These are phyloP conservation scores for Eurytoma adleriae DNA, from an alignment of 2,888 invertebrate genomes.

Conservation along the genomic window DNA sequence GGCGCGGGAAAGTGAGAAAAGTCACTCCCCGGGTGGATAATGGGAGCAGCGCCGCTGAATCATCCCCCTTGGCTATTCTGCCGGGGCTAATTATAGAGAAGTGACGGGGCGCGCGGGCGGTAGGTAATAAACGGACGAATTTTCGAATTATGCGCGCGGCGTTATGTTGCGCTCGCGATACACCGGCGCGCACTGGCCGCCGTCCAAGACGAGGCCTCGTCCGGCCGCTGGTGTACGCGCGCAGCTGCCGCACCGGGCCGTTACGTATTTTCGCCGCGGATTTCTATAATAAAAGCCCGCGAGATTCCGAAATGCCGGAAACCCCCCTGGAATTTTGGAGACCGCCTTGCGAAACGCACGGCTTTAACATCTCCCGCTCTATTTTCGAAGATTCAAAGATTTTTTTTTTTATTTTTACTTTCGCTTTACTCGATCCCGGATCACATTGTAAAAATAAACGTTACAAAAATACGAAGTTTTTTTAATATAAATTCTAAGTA, in stretches of 20 bases:
- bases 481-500: too few species aligned
- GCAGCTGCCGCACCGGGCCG: background rate
- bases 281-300: background rate
- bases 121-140: slow-evolving; percentile 60
- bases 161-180: slow-evolving; percentile 58
- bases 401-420: too few species aligned
- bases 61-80: slow-evolving; percentile 20
- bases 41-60: slow-evolving; percentile 16
- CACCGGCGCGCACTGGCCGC: slow-evolving; percentile 64
- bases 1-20: too few species aligned
- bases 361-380: too few species aligned
- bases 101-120: slow-evolving; percentile 58
- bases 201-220: slow-evolving; percentile 63
- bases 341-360: too few species aligned
- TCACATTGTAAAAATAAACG: too few species aligned
- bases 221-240: background rate
- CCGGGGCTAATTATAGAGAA: slow-evolving; percentile 65
- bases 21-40: background rate
- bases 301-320: background rate
- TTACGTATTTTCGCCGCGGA: background rate
- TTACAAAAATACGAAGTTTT: too few species aligned
- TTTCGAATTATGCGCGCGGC: slow-evolving; percentile 58
- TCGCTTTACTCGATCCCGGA: too few species aligned
- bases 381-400: too few species aligned
- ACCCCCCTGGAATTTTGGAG: too few species aligned